Evolutionary conservation across 2,888 invertebrate species (phyloP).

Genomic region (Stenurella melanura): DNA sequence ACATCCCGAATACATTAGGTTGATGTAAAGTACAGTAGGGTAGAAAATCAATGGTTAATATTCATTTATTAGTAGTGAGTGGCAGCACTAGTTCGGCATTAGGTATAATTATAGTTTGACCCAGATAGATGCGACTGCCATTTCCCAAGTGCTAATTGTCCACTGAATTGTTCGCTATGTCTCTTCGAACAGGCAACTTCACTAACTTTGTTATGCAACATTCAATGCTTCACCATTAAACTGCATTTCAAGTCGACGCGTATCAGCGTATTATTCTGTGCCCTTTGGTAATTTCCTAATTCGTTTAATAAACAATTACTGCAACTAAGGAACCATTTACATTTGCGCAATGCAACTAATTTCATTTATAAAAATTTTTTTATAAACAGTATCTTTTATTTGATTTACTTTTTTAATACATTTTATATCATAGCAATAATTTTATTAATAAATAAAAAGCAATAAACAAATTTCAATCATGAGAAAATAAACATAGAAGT

Average conservation of each 20-base stretch:
- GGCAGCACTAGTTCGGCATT: slow-evolving; percentile 56
- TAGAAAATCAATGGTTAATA: slow-evolving; percentile 51
- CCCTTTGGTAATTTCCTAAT: slow-evolving; percentile 50
- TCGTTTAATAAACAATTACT: slow-evolving; percentile 46
- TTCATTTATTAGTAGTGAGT: slow-evolving; percentile 58
- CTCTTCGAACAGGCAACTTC: slow-evolving; percentile 55
- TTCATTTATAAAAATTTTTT: neutral
- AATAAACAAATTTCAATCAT: too few relatives aligned
- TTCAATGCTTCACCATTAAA: slow-evolving; percentile 51
- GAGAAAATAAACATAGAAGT: too few relatives aligned
- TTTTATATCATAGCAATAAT: too few relatives aligned
- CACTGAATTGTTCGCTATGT: slow-evolving; percentile 55
- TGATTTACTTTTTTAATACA: too few relatives aligned
- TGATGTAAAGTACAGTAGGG: neutral
- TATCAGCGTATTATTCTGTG: slow-evolving; percentile 46
- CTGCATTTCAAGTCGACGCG: slow-evolving; percentile 52
- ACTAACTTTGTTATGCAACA: slow-evolving; percentile 59
- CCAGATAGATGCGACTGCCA: slow-evolving; percentile 55
- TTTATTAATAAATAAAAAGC: too few relatives aligned
- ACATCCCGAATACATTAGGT: neutral
- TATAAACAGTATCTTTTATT: too few relatives aligned
- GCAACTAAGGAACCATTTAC: slow-evolving; percentile 9
- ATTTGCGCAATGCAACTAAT: slow-evolving; percentile 1
- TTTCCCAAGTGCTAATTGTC: slow-evolving; percentile 61
- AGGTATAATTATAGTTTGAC: slow-evolving; percentile 60